phyloP scores from a whole-genome alignment of 2,888 invertebrate species.

The Cacoxenus indagator region DNA sequence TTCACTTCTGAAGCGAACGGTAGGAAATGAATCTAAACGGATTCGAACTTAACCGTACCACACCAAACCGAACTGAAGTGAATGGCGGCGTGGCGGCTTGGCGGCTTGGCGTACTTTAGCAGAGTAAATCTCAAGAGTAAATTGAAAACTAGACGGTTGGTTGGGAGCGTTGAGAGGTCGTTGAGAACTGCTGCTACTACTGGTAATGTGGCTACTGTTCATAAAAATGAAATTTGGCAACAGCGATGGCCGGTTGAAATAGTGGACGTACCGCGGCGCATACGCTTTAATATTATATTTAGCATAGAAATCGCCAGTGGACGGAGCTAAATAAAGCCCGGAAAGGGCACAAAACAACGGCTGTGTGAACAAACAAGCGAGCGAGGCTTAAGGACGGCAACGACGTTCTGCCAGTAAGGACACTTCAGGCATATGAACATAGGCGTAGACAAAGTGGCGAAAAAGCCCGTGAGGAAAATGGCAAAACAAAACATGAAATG shows the following conservation, averaged over 20 bases:
- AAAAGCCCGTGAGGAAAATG: not conserved
- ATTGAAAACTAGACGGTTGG: not conserved
- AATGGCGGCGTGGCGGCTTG: not conserved
- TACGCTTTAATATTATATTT: not conserved
- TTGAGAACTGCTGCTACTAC: not conserved
- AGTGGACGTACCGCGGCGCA: not conserved
- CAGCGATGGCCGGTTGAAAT: not conserved
- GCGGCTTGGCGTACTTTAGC: not conserved
- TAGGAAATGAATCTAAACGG: not conserved
- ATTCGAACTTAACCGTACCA: not conserved
- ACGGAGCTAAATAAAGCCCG: not conserved
- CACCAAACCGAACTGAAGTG: not conserved
- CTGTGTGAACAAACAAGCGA: not conserved
- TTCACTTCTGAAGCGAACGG: not conserved
- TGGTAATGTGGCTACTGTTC: not conserved
- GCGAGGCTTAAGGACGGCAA: not conserved
- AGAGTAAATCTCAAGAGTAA: conserved; percentile 16
- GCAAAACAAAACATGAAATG: not conserved
- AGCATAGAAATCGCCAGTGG: conserved; percentile 10
- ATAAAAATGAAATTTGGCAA: conserved; percentile 1
- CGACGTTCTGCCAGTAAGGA: not conserved
- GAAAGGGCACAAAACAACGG: not conserved
- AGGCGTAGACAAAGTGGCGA: not conserved
- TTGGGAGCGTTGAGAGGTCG: not conserved
- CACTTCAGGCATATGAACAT: conserved; percentile 11